phyloP scores from a whole-genome alignment of 2,888 invertebrate genomes.

The Archips crataeganus region DNA sequence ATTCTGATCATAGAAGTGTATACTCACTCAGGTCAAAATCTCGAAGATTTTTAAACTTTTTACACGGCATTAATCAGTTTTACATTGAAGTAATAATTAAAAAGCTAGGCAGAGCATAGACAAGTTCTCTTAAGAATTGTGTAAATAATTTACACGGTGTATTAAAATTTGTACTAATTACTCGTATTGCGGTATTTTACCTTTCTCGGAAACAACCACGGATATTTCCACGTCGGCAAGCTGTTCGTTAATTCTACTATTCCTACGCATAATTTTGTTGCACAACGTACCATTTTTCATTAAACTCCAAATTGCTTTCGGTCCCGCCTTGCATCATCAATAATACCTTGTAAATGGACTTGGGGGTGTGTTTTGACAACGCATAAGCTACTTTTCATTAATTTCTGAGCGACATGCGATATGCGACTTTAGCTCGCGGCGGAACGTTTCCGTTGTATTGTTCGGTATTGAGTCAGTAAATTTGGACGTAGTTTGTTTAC shows the following conservation, averaged over 20 bases:
- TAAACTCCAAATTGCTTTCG: slow-evolving; percentile 42
- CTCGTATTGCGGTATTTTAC: no score
- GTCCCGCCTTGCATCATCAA: slow-evolving; percentile 62
- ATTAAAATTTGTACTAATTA: no score
- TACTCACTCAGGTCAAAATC: no score
- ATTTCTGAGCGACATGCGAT: slow-evolving; percentile 68
- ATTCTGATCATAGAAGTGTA: no score
- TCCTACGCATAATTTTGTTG: slow-evolving; percentile 35
- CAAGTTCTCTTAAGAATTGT: no score
- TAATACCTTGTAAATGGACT: slow-evolving; percentile 70
- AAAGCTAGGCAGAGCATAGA: no score
- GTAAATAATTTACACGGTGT: no score
- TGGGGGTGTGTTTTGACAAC: slow-evolving; percentile 64
- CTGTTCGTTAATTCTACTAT: slow-evolving; percentile 15
- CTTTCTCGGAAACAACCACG: neutral
- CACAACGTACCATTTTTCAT: slow-evolving; percentile 43
- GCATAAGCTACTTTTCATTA: slow-evolving; percentile 66
- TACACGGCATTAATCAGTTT: no score
- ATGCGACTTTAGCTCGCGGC: slow-evolving; percentile 53
- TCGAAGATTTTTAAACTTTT: no score
- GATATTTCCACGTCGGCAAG: slow-evolving; percentile 12
- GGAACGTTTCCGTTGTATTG: slow-evolving; percentile 27
- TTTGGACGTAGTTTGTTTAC: neutral
- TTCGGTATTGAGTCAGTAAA: neutral
- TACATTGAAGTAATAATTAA: no score